Evolutionary conservation across 2,113 vertebrate genomes (phyloP).

Genomic region (Calidris pugnax): DNA sequence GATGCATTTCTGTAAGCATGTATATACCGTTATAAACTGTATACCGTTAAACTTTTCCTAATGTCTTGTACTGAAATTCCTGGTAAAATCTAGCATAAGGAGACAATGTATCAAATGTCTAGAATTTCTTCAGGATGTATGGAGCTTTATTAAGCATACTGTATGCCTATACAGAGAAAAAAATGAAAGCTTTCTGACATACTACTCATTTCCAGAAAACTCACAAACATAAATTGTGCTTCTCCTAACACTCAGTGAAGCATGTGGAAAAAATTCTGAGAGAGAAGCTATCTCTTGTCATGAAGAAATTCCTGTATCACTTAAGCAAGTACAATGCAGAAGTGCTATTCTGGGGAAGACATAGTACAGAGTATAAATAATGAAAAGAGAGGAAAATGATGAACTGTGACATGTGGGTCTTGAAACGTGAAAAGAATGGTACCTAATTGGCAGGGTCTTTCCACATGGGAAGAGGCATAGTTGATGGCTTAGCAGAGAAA

Average conservation of each 20-base stretch:
- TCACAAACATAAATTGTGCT: neutral
- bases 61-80: neutral
- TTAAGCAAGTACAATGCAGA: neutral
- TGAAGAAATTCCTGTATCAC: neutral
- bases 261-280: neutral
- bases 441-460: neutral
- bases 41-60: neutral
- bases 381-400: neutral
- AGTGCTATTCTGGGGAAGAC: neutral
- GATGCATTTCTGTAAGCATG: neutral
- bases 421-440: neutral
- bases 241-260: neutral
- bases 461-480: neutral
- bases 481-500: neutral
- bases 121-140: neutral
- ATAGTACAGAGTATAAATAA: neutral
- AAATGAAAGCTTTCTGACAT: neutral
- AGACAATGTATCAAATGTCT: neutral
- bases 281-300: neutral
- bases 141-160: neutral
- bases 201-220: neutral
- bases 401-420: neutral
- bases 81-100: rapidly evolving
- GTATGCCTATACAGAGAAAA: neutral
- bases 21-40: neutral